These are phyloP conservation scores for Sminthurides bifidus DNA, from an alignment of 1,140 invertebrate species.

Conservation along the genomic window DNA sequence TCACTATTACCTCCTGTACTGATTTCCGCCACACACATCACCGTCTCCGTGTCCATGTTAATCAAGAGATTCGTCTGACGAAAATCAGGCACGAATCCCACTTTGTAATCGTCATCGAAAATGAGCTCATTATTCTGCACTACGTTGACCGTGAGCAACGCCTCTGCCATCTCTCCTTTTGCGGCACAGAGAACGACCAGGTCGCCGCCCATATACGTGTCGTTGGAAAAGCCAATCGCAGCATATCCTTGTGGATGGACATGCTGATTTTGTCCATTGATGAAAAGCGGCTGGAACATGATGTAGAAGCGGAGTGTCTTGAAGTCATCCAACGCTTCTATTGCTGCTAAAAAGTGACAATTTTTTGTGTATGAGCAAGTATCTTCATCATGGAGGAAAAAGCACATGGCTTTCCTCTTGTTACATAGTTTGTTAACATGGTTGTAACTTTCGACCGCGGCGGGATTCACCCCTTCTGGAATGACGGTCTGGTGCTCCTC, in stretches of 20 bases:
- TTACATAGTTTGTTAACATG: not conserved
- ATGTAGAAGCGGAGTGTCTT: not conserved
- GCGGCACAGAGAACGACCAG: not conserved
- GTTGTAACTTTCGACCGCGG: not conserved
- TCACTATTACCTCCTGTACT: not conserved
- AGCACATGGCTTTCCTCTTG: not conserved
- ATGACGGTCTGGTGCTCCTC: not conserved
- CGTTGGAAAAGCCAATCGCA: not conserved
- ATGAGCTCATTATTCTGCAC: not conserved
- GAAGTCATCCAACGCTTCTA: not conserved
- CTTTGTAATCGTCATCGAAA: not conserved
- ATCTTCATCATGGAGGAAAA: not conserved
- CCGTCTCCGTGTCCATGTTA: not conserved
- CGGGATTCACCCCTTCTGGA: not conserved
- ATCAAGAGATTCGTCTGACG: too few relatives aligned
- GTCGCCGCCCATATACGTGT: constrained; percentile 1
- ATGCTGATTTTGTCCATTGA: not conserved
- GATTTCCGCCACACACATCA: not conserved
- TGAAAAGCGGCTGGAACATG: not conserved
- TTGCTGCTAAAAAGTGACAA: not conserved
- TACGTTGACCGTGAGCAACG: not conserved
- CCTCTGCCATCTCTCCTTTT: not conserved
- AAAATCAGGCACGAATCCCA: not conserved
- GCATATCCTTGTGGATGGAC: not conserved
- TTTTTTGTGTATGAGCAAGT: not conserved